phyloP scores from a whole-genome alignment of 2,113 vertebrate species.

The Pollachius pollachius region DNA sequence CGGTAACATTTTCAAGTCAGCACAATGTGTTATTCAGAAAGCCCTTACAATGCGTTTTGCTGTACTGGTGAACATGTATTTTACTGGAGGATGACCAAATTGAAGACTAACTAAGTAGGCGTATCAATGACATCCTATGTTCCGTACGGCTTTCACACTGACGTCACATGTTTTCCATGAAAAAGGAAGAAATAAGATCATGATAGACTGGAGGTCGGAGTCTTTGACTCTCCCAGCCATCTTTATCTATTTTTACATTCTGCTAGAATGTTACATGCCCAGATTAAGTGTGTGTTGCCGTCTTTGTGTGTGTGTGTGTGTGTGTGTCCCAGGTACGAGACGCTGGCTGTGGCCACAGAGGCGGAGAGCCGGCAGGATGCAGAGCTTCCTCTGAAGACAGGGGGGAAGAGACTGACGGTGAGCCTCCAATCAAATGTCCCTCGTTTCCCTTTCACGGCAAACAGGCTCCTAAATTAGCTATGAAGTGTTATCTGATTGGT shows the following conservation, averaged over 20 bases:
- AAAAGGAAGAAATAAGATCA: no score
- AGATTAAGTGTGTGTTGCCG: constrained; percentile 2
- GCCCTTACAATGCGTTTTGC: no score
- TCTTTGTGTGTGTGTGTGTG: constrained; percentile 7
- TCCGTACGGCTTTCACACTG: no score
- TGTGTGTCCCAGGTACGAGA: constrained; percentile 84
- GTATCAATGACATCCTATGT: no score
- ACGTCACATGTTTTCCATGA: no score
- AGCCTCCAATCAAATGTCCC: constrained; percentile 15
- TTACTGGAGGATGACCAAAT: no score
- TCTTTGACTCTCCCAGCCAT: not conserved
- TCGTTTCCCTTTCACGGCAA: not conserved
- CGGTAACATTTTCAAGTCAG: no score
- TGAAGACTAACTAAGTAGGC: not conserved
- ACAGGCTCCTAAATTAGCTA: not conserved
- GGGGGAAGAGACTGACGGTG: constrained; percentile 85
- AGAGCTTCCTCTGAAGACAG: constrained; percentile 81
- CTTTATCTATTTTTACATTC: not conserved
- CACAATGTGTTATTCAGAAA: no score
- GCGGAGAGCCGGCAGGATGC: constrained; percentile 84
- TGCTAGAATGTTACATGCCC: not conserved
- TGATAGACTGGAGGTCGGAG: no score
- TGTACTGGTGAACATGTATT: no score
- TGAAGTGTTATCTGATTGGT: constrained; percentile 1
- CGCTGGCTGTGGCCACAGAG: constrained; percentile 91